phyloP scores from a whole-genome alignment of 2,888 invertebrate species.

The Rhogogaster chlorosoma region DNA sequence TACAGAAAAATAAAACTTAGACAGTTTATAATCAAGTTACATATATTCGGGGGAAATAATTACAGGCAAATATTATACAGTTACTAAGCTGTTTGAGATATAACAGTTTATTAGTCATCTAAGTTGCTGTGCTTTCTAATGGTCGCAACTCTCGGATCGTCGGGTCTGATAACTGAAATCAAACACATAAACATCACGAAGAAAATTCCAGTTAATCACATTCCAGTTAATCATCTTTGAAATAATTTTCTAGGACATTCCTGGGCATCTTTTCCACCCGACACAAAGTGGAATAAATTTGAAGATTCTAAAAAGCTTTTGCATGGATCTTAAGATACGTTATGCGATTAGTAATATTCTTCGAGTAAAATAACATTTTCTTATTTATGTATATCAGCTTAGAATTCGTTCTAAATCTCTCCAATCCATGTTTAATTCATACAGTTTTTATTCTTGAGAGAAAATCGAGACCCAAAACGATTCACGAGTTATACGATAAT shows the following conservation, averaged over 20 bases:
- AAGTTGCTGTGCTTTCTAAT: conserved; percentile 54
- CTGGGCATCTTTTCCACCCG: background rate
- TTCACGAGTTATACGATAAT: background rate
- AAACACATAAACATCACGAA: background rate
- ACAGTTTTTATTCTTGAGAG: background rate
- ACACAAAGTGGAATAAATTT: background rate
- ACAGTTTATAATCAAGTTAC: conserved; percentile 9
- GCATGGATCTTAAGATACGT: background rate
- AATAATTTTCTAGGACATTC: background rate
- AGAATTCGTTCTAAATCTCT: background rate
- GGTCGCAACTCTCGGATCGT: conserved; percentile 59
- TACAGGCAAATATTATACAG: conserved; percentile 30
- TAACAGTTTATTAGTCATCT: conserved; percentile 30
- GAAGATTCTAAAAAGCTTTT: background rate
- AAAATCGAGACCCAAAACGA: background rate
- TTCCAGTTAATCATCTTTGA: background rate
- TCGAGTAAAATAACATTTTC: background rate
- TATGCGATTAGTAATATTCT: background rate
- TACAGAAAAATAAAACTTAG: background rate
- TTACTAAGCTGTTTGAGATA: conserved; percentile 13
- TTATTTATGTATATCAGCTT: background rate
- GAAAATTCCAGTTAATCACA: background rate
- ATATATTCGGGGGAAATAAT: conserved; percentile 17
- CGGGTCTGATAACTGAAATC: conserved; percentile 65
- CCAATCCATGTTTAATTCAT: background rate